A percentile compares a stretch with the other conserved stretches of the same genome.
Evolutionary conservation across 2,888 invertebrate species (phyloP).

Genomic region (Meta bourneti): DNA sequence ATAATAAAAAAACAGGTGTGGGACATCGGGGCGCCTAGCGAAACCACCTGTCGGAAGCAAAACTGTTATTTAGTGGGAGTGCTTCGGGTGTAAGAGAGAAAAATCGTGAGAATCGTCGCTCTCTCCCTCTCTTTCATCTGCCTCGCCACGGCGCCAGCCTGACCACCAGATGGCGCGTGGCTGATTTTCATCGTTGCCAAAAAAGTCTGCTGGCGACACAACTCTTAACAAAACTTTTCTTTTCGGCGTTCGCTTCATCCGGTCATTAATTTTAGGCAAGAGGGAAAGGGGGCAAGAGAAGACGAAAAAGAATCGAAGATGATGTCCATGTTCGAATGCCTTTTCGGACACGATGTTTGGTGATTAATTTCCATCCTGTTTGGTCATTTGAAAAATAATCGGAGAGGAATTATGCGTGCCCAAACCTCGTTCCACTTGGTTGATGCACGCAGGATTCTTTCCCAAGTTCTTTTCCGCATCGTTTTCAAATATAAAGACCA

Average conservation of each 20-base stretch:
- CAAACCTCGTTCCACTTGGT: not conserved
- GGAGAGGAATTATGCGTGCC: not conserved
- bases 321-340: conserved; percentile 35
- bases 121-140: conserved; percentile 23
- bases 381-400: not conserved
- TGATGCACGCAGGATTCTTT: too few species aligned
- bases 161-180: conserved; percentile 75
- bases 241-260: conserved; percentile 32
- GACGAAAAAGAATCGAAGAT: conserved; percentile 28
- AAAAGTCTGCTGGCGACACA: conserved; percentile 73
- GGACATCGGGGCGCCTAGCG: conserved; percentile 61
- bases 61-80: conserved; percentile 76
- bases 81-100: not conserved
- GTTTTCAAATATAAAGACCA: too few species aligned
- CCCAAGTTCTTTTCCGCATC: too few species aligned
- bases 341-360: conserved; percentile 34
- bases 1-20: conserved; percentile 62
- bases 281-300: conserved; percentile 31
- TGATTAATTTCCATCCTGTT: conserved; percentile 48
- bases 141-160: conserved; percentile 61
- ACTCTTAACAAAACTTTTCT: conserved; percentile 67
- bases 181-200: conserved; percentile 67
- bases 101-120: conserved; percentile 61
- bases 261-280: conserved; percentile 63
- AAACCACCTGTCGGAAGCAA: conserved; percentile 74